Evolutionary conservation across 2,113 vertebrate species (phyloP), one percentile per base, ranked within the genome.

Genomic region (Phrynosoma blainvillii): DNA sequence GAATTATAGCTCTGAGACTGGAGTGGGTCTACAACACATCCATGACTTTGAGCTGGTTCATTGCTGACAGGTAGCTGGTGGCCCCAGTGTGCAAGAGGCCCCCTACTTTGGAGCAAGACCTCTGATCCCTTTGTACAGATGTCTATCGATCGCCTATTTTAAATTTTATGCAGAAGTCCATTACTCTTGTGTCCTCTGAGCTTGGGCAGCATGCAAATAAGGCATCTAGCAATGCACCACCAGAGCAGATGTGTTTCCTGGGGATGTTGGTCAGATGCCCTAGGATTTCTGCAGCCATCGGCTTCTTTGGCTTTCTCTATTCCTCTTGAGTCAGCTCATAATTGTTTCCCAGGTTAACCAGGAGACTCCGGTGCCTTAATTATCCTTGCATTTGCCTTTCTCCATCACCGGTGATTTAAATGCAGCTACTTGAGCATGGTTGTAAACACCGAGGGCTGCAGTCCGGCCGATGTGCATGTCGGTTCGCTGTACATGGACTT

Each of bases 311-410:
- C 70, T 82, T 16, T 9, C 21, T 65, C 27, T 42, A 10, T 70
- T 42, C 56, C 79, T 75, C 70, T 73, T 87, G 86, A 65, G 10
- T 47, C n/a, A 30, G 73, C 68, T 82, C 30, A 75, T 82, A 75
- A 76, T 87, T 82, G 56, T 18, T 75, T 54, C 52, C 27, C 70
- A 76, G 86, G 86, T 65, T 65, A 65, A 81, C 2, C 36, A 23
- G 79, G 42, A 32, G n/a, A 8, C 54, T 82, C 54, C 21, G 30
- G 25, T 79, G 73, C 52, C 54, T 87, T 82, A 82, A 87, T 87
- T 82, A 66, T 75, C 79, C 73, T 87, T 75, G 79, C 30, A 4
- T 52, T 82, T 40, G 74, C 84, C 79, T 82, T 65, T 36, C 79
- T 25, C 2, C 65, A 13, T 65, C 4, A 5, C 25, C 13, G 27